A percentile compares a stretch with the other conserved stretches of the same genome.
These are phyloP conservation scores for Cyrtorhinus lividipennis DNA, from an alignment of 1,140 invertebrate genomes.

Conservation along the genomic window DNA sequence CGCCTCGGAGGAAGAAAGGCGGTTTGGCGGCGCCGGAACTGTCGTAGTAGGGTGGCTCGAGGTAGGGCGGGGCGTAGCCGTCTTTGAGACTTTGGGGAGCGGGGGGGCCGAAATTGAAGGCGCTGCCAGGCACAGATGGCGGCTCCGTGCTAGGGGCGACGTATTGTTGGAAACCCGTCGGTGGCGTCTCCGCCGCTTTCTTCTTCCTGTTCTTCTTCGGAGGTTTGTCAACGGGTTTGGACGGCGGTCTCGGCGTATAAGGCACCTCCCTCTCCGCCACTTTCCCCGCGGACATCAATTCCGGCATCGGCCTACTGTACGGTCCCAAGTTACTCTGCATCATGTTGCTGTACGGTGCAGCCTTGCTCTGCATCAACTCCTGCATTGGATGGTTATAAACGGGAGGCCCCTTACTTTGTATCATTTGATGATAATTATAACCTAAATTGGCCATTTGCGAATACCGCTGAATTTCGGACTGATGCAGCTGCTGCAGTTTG, in stretches of 20 bases:
- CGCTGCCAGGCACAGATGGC: conserved; percentile 45
- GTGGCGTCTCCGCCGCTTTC: conserved; percentile 23
- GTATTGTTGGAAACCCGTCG: conserved; percentile 37
- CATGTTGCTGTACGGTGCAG: conserved; percentile 16
- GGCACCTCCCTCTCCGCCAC: conserved; percentile 14
- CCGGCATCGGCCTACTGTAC: conserved; percentile 18
- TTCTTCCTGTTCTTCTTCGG: conserved; percentile 26
- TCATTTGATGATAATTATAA: conserved; percentile 23
- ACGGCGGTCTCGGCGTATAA: conserved; percentile 4
- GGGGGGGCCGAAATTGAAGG: conserved; percentile 51
- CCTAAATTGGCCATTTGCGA: conserved; percentile 20
- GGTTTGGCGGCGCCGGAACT: conserved; percentile 20
- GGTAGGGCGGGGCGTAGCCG: conserved; percentile 35
- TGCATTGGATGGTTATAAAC: conserved; percentile 22
- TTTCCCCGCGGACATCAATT: conserved; percentile 14
- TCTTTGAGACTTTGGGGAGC: conserved; percentile 29
- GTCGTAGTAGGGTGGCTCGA: conserved; percentile 24
- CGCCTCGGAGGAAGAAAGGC: conserved; percentile 18
- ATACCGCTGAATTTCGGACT: background rate
- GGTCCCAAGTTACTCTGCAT: conserved; percentile 12
- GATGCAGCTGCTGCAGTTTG: conserved; percentile 16
- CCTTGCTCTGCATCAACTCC: conserved; percentile 24
- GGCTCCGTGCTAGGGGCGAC: conserved; percentile 37
- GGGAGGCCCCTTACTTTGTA: conserved; percentile 17
- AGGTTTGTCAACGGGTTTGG: conserved; percentile 1